These are phyloP conservation scores for Liposcelis brunnea DNA, from an alignment of 2,888 invertebrate genomes.

Conservation along the genomic window DNA sequence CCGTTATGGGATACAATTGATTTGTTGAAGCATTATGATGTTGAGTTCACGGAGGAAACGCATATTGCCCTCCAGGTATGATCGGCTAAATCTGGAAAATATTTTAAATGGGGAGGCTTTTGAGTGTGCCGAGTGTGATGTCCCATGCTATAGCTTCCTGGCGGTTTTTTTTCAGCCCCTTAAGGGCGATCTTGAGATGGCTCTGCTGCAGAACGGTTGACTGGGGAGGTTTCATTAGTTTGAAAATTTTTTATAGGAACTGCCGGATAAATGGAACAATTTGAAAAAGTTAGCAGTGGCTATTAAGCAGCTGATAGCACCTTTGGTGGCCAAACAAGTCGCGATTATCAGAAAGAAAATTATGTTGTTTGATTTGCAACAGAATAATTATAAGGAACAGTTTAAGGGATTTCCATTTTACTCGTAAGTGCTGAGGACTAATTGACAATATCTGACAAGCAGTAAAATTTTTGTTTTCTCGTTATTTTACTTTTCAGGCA, in stretches of 20 bases:
- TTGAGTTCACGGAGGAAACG: slow-evolving; percentile 64
- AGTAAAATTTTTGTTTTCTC: slow-evolving; percentile 5
- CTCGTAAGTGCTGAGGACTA: slow-evolving; percentile 22
- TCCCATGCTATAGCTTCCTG: no score
- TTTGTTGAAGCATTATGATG: slow-evolving; percentile 66
- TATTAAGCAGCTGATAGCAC: slow-evolving; percentile 71
- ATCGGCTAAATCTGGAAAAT: no score
- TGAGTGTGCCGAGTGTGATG: no score
- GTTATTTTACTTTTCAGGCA: slow-evolving; percentile 31
- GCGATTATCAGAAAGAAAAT: slow-evolving; percentile 71
- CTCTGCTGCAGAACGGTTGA: no score
- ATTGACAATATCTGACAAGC: not conserved
- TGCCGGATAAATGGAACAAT: slow-evolving; percentile 77
- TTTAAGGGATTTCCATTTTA: slow-evolving; percentile 40
- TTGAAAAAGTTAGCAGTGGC: slow-evolving; percentile 68
- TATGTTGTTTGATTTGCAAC: slow-evolving; percentile 58
- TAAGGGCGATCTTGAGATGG: no score
- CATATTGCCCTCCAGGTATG: slow-evolving; percentile 48
- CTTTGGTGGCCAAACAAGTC: slow-evolving; percentile 76
- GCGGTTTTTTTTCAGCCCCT: no score
- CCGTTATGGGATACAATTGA: slow-evolving; percentile 75
- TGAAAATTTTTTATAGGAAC: slow-evolving; percentile 32
- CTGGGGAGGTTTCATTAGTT: no score
- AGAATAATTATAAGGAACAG: slow-evolving; percentile 53
- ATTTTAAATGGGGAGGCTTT: no score